phyloP scores from a whole-genome alignment of 1,140 invertebrate species.

The Anagrus nilaparvatae region DNA sequence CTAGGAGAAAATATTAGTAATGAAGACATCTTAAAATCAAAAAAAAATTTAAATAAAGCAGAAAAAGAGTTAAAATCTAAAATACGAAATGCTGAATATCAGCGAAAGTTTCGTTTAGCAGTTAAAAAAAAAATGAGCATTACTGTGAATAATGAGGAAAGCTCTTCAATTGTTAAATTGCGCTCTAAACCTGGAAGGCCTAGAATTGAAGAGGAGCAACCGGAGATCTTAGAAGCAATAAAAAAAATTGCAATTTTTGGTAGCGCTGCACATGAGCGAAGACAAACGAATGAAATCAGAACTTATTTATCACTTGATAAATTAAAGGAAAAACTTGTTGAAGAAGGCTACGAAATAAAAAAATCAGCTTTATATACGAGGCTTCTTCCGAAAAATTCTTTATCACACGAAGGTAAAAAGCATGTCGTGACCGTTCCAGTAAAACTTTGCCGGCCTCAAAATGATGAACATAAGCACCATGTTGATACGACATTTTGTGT shows the following conservation, averaged over 20 bases:
- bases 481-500: conserved; percentile 10
- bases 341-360: conserved; percentile 9
- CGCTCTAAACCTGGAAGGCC: conserved; percentile 11
- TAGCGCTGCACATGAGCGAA: conserved; percentile 14
- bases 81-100: too few relatives aligned
- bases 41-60: too few relatives aligned
- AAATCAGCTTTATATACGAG: conserved; percentile 12
- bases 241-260: conserved; percentile 17
- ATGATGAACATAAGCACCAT: conserved; percentile 9
- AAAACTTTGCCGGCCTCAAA: conserved; percentile 7
- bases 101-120: too few relatives aligned
- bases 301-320: conserved; percentile 16
- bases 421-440: conserved; percentile 13
- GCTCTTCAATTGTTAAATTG: too few relatives aligned
- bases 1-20: too few relatives aligned
- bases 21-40: too few relatives aligned
- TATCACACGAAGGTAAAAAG: conserved; percentile 10
- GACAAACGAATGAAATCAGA: conserved; percentile 15
- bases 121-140: too few relatives aligned
- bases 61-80: too few relatives aligned
- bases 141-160: too few relatives aligned
- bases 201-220: conserved; percentile 13
- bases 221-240: conserved; percentile 13
- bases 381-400: conserved; percentile 12
- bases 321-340: conserved; percentile 11